Evolutionary conservation across 2,797 vertebrate species (phyloP).

Genomic region (Alca torda): DNA sequence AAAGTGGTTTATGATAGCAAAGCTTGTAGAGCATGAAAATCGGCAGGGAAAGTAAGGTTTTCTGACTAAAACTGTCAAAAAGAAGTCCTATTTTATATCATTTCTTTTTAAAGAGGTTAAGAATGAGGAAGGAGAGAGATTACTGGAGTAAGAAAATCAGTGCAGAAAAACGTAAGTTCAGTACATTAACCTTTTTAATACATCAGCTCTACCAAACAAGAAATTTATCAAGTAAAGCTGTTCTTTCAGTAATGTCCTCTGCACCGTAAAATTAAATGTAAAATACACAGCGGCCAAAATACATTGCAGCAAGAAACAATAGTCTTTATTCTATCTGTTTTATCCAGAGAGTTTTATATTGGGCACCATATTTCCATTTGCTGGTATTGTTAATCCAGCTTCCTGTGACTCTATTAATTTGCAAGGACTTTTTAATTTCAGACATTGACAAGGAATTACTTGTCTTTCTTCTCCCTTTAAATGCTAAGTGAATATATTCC

Average conservation of each 20-base stretch:
- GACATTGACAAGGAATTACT: not conserved
- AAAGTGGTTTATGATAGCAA: slow-evolving; percentile 65
- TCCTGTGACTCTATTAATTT: not conserved
- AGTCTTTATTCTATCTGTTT: not conserved
- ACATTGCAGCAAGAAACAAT: not conserved
- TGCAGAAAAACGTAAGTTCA: slow-evolving; percentile 32
- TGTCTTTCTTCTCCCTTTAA: not conserved
- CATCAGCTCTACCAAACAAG: slow-evolving; percentile 29
- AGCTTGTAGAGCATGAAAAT: slow-evolving; percentile 66
- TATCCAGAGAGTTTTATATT: not conserved
- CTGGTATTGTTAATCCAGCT: not conserved
- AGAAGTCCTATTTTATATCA: not conserved
- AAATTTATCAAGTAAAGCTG: not conserved
- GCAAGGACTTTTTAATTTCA: not conserved
- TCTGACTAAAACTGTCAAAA: slow-evolving; percentile 54
- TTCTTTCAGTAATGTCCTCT: slow-evolving; percentile 27
- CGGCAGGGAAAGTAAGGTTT: slow-evolving; percentile 6
- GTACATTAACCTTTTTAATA: slow-evolving; percentile 14
- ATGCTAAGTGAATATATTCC: not conserved
- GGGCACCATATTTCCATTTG: not conserved
- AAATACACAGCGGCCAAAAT: not conserved
- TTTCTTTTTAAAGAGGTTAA: slow-evolving; percentile 26
- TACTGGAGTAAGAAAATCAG: slow-evolving; percentile 2
- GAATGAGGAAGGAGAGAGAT: not conserved
- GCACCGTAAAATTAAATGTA: not conserved